Base-by-base conservation (phyloP, 2,797 vertebrate species). In the Bufotes viridis region DNA sequence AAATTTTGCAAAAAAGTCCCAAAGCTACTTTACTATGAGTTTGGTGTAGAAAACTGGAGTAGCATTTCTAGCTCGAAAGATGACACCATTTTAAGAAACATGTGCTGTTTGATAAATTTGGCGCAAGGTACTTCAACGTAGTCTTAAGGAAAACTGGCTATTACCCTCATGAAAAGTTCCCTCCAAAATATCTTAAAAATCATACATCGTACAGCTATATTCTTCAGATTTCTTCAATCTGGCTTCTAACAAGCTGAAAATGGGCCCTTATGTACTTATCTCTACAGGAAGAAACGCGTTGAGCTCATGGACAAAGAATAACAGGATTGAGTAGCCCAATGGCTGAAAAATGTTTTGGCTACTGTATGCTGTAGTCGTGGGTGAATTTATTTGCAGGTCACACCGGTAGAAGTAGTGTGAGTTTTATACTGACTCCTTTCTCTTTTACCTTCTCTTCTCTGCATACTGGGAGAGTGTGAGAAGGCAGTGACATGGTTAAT, bases 401-500 rank as follows among this genome's bases (percentile, higher is more conserved):
- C 26, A 72, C 26, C 69, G 17, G 2, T 14, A 69, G 67, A 17
- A 20, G 70, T 18, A 18, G 8, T 0, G 0, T 10, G 6, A 9
- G 18, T 49, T 74, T 53, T 78, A n/a, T 78, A n/a, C 72, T 49
- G 18, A 20, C 49, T 20, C 20, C 18, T 75, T 75, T 6, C 49
- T 49, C 24, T 24, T 55, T 49, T 53, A 15, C 24, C 12, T 84
- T 57, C 72, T 29, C 29, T 29, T 29, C 29, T 34, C 29, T 34
- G 29, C 29, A 34, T 34, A 24, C 7, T 11, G 20, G 15, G 29
- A 51, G 14, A 51, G 12, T 11, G 6, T 12, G 55, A 29, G 20
- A 42, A 42, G 86, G 24, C 60, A 49, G 67, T 49, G 65, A 51
- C 34, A 76, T 75, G 61, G 70, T 82, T 61, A 82, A 86, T 74